Percentiles rank a stretch among this genome's conserved stretches.
Conservation (phyloP, 1,140 invertebrate genomes). For the Apis mellifera region DNA sequence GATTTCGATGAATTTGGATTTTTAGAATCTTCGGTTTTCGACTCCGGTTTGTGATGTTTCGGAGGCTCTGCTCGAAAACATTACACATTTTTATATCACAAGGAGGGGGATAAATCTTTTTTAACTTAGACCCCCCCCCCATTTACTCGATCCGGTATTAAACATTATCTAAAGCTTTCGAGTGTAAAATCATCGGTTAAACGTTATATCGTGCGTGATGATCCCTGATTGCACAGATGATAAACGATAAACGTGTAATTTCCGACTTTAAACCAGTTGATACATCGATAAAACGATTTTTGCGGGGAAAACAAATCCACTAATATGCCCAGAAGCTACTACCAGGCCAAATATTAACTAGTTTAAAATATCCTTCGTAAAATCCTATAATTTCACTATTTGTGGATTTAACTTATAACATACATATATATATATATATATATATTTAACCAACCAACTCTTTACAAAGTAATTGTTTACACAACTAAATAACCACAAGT, state of each 20-base stretch:
- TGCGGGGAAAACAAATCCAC: not conserved
- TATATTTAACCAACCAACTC: not conserved
- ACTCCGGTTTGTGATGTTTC: not conserved
- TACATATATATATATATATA: no score
- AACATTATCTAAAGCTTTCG: not conserved
- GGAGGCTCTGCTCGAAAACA: not conserved
- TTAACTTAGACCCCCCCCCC: no score
- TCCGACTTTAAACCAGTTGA: not conserved
- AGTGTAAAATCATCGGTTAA: conserved; percentile 6
- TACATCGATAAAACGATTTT: not conserved
- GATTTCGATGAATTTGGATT: not conserved
- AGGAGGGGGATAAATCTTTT: not conserved
- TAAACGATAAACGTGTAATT: conserved; percentile 5
- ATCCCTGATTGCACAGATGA: not conserved
- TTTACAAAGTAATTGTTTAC: not conserved
- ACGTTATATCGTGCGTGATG: not conserved
- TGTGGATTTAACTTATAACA: not conserved
- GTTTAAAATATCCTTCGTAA: not conserved
- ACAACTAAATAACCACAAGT: not conserved
- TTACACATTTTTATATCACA: not conserved
- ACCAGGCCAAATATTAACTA: not conserved
- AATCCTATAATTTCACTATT: not conserved
- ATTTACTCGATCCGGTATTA: not conserved
- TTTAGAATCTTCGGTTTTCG: not conserved
- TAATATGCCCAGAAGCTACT: not conserved